Evolutionary conservation across 2,888 invertebrate species (phyloP).

Genomic region (Sinodicranocentrus sp.): DNA sequence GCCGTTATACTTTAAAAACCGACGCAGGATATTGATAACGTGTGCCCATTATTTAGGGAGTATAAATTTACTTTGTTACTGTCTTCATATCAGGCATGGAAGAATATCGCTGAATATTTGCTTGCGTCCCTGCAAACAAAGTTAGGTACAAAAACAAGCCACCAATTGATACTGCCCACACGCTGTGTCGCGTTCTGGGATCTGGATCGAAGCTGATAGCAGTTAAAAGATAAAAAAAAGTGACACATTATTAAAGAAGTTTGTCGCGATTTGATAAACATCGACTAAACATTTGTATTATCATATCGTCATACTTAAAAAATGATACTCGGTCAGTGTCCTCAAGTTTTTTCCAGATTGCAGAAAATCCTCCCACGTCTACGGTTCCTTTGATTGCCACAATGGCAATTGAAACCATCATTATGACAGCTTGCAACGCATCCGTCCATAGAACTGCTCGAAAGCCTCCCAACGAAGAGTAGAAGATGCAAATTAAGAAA

Average conservation of each 20-base stretch:
- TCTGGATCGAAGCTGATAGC: constrained; percentile 69
- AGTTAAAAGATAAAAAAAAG: too few species aligned
- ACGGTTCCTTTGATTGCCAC: constrained; percentile 68
- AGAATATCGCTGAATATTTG: constrained; percentile 69
- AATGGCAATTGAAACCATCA: constrained; percentile 67
- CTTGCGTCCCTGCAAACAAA: constrained; percentile 53
- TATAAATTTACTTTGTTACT: constrained; percentile 49
- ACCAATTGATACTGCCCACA: constrained; percentile 71
- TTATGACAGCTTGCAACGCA: constrained; percentile 67
- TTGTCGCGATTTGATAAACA: neutral
- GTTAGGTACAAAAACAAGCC: constrained; percentile 68
- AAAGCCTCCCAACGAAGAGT: constrained; percentile 70
- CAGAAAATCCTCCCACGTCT: constrained; percentile 69
- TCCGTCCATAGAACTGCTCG: constrained; percentile 74
- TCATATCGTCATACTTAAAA: constrained; percentile 47
- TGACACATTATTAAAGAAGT: neutral
- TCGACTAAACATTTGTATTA: neutral
- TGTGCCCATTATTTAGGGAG: neutral
- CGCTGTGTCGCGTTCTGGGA: constrained; percentile 72
- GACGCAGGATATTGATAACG: too few species aligned
- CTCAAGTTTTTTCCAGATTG: constrained; percentile 61
- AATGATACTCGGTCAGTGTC: constrained; percentile 62
- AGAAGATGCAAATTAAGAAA: constrained; percentile 79
- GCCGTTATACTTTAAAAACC: too few species aligned
- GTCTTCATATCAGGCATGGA: constrained; percentile 61